These are phyloP conservation scores for Nipponacmea schrenckii DNA, from an alignment of 2,888 invertebrate genomes.

Conservation along the genomic window DNA sequence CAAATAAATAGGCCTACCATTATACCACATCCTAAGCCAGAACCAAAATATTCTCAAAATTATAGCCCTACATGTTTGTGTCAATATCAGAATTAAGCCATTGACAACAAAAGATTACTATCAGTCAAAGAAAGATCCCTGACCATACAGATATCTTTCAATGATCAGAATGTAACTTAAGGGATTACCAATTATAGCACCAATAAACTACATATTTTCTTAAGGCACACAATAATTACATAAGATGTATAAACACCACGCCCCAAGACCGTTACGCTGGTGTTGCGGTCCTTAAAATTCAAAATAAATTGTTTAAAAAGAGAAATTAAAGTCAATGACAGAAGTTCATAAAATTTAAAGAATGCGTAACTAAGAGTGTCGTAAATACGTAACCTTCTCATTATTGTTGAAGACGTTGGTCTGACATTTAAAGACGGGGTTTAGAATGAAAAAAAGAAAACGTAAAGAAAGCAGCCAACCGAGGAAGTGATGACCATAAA, in stretches of 20 bases:
- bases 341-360: constrained; percentile 4
- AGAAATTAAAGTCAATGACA: not conserved
- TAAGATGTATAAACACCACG: not conserved
- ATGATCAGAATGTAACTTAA: too few species aligned
- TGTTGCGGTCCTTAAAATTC: too few species aligned
- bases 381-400: constrained; percentile 3
- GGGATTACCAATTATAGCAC: too few species aligned
- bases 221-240: not conserved
- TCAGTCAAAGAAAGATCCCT: too few species aligned
- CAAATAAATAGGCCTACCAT: too few species aligned
- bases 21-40: too few species aligned
- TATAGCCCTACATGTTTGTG: too few species aligned
- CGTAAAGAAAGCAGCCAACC: not conserved
- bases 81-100: too few species aligned
- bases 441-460: not conserved
- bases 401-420: not conserved
- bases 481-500: constrained; percentile 8
- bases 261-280: not conserved
- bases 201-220: too few species aligned
- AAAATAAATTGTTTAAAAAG: not conserved
- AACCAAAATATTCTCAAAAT: too few species aligned
- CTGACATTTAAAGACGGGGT: not conserved
- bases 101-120: too few species aligned
- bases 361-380: constrained; percentile 2
- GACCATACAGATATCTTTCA: too few species aligned